These are phyloP conservation scores for Oscheius sp. DNA, from an alignment of 2,888 invertebrate species.

Conservation along the genomic window DNA sequence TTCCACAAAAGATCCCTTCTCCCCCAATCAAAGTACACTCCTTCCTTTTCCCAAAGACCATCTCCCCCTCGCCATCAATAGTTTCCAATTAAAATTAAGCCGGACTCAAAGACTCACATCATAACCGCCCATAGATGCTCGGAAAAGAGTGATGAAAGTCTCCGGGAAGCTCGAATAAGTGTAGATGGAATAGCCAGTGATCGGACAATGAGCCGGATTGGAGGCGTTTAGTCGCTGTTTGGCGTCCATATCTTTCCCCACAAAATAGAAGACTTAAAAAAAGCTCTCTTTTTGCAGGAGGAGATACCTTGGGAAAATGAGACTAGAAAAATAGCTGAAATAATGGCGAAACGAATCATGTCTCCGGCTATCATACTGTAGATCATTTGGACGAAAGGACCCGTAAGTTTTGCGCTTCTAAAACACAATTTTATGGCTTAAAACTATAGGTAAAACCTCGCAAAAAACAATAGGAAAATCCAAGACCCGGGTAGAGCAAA, in stretches of 20 bases:
- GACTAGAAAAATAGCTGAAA: conserved; percentile 90
- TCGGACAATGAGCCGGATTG: conserved; percentile 57
- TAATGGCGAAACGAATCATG: conserved; percentile 96
- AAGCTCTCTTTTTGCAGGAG: neutral
- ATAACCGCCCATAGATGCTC: conserved; percentile 96
- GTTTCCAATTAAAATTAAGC: neutral
- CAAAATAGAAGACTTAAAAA: conserved; percentile 77
- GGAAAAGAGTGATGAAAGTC: conserved; percentile 97
- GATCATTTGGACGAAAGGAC: conserved; percentile 98
- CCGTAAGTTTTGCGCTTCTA: conserved; percentile 78
- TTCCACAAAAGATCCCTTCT: too few relatives aligned
- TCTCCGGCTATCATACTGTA: conserved; percentile 99
- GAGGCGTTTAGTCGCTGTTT: conserved; percentile 60
- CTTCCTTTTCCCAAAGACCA: too few relatives aligned
- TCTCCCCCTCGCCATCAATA: too few relatives aligned
- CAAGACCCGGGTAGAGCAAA: conserved; percentile 94
- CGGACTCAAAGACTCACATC: conserved; percentile 79
- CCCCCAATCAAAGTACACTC: too few relatives aligned
- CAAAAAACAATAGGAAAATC: conserved; percentile 98
- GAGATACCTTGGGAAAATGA: conserved; percentile 89
- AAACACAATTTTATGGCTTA: conserved; percentile 15
- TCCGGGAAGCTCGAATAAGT: conserved; percentile 80
- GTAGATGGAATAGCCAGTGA: conserved; percentile 69
- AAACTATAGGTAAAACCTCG: conserved; percentile 80
- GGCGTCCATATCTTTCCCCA: conserved; percentile 81